Percentiles rank a stretch among this genome's conserved stretches.
Evolutionary conservation across 2,797 vertebrate genomes (phyloP).

Genomic region (Bovichtus variegatus): DNA sequence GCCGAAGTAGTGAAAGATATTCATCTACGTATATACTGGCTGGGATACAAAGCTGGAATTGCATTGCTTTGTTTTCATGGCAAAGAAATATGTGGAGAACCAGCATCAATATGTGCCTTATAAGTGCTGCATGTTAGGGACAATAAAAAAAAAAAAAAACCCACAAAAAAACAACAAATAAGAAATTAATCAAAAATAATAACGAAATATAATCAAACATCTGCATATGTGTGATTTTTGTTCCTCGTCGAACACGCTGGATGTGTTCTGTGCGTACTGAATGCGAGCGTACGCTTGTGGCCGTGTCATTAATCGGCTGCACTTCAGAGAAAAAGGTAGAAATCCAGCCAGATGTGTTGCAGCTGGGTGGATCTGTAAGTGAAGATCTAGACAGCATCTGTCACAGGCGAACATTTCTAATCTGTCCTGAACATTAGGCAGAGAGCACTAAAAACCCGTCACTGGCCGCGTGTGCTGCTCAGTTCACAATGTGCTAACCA

Average conservation of each 20-base stretch:
- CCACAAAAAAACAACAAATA: constrained; percentile 3
- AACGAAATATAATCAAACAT: constrained; percentile 45
- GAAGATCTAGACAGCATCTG: constrained; percentile 87
- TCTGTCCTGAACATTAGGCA: constrained; percentile 90
- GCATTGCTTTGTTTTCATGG: constrained; percentile 50
- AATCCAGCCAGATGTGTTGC: constrained; percentile 89
- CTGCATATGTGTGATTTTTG: constrained; percentile 41
- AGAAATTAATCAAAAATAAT: constrained; percentile 32
- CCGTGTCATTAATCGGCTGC: constrained; percentile 80
- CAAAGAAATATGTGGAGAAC: constrained; percentile 25
- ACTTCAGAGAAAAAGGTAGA: constrained; percentile 83
- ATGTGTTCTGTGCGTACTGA: constrained; percentile 34
- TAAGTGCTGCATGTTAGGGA: not conserved
- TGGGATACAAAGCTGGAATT: constrained; percentile 27
- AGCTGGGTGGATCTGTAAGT: constrained; percentile 88
- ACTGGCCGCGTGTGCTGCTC: constrained; percentile 67
- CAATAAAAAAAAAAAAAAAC: not conserved
- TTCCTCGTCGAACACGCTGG: constrained; percentile 39
- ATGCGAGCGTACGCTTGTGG: constrained; percentile 36
- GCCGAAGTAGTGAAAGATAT: constrained; percentile 69
- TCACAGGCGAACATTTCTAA: constrained; percentile 85
- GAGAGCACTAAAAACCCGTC: constrained; percentile 79
- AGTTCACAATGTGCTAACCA: constrained; percentile 54
- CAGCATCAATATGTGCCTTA: constrained; percentile 1
- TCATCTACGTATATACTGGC: constrained; percentile 43